Evolutionary conservation across 2,888 invertebrate genomes (phyloP).

Genomic region (Parthenolecanium corni): DNA sequence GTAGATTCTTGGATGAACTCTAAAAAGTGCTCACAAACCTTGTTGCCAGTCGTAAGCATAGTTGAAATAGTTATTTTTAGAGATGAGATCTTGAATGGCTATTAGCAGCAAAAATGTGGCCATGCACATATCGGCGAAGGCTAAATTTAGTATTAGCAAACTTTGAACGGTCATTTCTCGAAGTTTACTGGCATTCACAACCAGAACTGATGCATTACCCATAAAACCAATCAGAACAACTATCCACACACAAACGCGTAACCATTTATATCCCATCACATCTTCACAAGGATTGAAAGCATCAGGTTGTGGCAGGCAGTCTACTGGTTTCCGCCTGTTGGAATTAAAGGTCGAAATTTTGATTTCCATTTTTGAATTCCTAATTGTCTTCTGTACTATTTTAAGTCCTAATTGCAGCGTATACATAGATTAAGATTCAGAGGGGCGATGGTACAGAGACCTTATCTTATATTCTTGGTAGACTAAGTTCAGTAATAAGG

Average conservation of each 20-base stretch:
- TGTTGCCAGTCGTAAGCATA: conserved; percentile 84
- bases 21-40: conserved; percentile 39
- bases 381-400: too few species aligned
- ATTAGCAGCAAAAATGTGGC: conserved; percentile 72
- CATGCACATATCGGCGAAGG: conserved; percentile 78
- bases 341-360: too few species aligned
- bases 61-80: conserved; percentile 77
- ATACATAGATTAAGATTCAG: too few species aligned
- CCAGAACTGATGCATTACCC: conserved; percentile 70
- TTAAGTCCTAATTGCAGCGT: too few species aligned
- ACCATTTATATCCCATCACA: conserved; percentile 70
- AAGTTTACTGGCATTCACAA: conserved; percentile 57
- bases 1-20: conserved; percentile 1
- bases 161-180: conserved; percentile 54
- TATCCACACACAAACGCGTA: conserved; percentile 73
- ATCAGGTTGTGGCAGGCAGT: conserved; percentile 63
- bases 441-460: too few species aligned
- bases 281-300: conserved; percentile 81
- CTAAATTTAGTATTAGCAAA: conserved; percentile 69
- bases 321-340: conserved; percentile 38
- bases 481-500: too few species aligned
- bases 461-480: too few species aligned
- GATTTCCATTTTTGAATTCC: too few species aligned
- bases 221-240: conserved; percentile 69
- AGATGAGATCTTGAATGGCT: conserved; percentile 71